Base-by-base conservation (phyloP, 2,888 invertebrate genomes). In the Archips crataeganus region DNA sequence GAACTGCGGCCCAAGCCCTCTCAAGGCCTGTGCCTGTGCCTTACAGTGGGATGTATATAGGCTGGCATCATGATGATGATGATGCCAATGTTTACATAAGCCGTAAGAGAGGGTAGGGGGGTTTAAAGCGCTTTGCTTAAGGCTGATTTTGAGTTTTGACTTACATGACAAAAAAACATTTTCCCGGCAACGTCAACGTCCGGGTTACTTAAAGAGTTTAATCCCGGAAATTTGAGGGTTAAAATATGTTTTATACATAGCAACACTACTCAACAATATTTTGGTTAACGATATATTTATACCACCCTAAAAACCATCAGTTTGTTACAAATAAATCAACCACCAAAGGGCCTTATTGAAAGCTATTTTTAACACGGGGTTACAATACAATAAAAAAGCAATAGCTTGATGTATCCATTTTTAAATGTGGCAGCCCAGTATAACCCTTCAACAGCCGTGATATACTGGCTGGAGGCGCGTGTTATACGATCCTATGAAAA, bases 321-420 rank as follows among this genome's bases (percentile, higher is more conserved):
- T 75, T 75, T 73, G 75, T 76, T 79, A 72, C 79, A 83, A 85
- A 89, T 87, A 88, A 88, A 87, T 88, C 86, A 87, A 82, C 79
- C 78, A 74, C 45, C 73, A 81, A 83, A 82, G 78, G 77, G 81
- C 78, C 85, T 85, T 87, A 92, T 87, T 91, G 92, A 93, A 88
- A 90, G 88, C 87, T 91, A 88, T 91, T 92, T 87, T 83, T 83
- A 84, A 80, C 80, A 82, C 79, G 81, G 83, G 83, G 85, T 82
- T 79, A 78, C 78, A 79, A 80, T 84, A 87, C 84, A 87, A 89
- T 88, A 90, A 90, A 90, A 88, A 90, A 87, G 79, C 81, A 84
- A 89, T 88, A 79, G 73, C 71, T 79, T 85, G 82, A 87, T 87
- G 89, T 88, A 88, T 87, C 90, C 87, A 87, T 88, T 87, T 92